Evolutionary conservation across 2,797 vertebrate genomes (phyloP).

Genomic region (Microctenopoma stevenorrisi): DNA sequence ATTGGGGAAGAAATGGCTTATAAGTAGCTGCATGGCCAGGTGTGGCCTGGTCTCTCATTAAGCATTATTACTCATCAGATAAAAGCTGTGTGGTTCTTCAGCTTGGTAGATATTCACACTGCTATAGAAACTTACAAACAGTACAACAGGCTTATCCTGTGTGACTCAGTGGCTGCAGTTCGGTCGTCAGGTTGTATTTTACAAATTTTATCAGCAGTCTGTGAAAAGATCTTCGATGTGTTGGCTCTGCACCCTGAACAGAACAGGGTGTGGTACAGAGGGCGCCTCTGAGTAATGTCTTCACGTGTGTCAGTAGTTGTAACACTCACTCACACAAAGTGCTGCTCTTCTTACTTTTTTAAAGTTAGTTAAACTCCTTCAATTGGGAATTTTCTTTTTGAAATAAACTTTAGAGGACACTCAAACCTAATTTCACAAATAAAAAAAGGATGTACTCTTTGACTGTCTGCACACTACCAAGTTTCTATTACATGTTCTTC

Average conservation of each 20-base stretch:
- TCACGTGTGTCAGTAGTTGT: constrained; percentile 23
- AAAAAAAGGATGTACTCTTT: neutral
- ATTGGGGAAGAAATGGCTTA: too few relatives aligned
- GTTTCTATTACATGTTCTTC: neutral
- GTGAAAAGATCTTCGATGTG: constrained; percentile 13
- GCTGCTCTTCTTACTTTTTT: neutral
- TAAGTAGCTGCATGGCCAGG: too few relatives aligned
- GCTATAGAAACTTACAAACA: too few relatives aligned
- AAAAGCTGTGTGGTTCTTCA: too few relatives aligned
- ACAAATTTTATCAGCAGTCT: constrained; percentile 8
- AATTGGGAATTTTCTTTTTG: neutral
- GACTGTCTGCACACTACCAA: constrained; percentile 1
- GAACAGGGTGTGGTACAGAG: constrained; percentile 31
- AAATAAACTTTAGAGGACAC: neutral
- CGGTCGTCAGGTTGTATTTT: neutral
- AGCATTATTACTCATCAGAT: too few relatives aligned
- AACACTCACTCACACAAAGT: constrained; percentile 6
- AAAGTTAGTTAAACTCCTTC: neutral
- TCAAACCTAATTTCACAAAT: constrained; percentile 1
- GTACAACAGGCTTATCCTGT: too few relatives aligned
- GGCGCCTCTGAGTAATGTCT: constrained; percentile 29
- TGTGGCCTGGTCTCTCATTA: too few relatives aligned
- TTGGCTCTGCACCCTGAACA: constrained; percentile 8
- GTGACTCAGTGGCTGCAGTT: too few relatives aligned
- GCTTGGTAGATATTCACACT: too few relatives aligned